Conservation (phyloP, 37 sponge, comb jelly and placozoan species). For the Diacarnus erythraeanus region DNA sequence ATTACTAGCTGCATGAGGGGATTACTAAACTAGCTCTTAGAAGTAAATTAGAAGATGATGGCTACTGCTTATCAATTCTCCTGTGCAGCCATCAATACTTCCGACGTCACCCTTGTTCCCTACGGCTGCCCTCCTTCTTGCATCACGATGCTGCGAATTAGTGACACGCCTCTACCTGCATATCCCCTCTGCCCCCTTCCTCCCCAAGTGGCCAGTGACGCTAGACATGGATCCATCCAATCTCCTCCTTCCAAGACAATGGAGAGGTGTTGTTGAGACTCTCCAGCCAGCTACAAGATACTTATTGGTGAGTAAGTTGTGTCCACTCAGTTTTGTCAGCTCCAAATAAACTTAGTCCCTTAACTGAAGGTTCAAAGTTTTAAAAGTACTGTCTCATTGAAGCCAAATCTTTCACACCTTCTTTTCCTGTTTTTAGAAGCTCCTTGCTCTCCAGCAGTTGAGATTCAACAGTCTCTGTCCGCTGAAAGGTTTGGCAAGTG, state of each 20-base stretch:
- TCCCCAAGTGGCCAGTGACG: background rate
- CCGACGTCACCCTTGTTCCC: background rate
- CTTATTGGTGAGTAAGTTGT: background rate
- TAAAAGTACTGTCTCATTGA: no score
- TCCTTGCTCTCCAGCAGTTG: background rate
- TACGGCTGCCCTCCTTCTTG: constrained; percentile 1
- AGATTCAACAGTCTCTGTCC: background rate
- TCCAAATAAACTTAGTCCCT: no score
- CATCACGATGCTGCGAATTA: background rate
- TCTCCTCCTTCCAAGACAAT: background rate
- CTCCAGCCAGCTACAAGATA: background rate
- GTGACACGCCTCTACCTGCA: background rate
- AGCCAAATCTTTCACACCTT: no score
- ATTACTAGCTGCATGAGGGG: no score
- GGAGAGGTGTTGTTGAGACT: background rate
- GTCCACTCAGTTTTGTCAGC: no score
- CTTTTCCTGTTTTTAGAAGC: background rate
- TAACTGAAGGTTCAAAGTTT: no score
- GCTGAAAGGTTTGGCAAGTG: background rate
- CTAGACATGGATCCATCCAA: background rate
- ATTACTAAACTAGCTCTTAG: no score
- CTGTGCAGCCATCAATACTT: background rate
- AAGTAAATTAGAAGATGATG: no score
- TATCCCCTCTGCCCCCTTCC: background rate
- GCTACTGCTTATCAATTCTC: background rate